Evolutionary conservation across 2,888 invertebrate genomes (phyloP).

Genomic region (Gastrophysa polygoni): DNA sequence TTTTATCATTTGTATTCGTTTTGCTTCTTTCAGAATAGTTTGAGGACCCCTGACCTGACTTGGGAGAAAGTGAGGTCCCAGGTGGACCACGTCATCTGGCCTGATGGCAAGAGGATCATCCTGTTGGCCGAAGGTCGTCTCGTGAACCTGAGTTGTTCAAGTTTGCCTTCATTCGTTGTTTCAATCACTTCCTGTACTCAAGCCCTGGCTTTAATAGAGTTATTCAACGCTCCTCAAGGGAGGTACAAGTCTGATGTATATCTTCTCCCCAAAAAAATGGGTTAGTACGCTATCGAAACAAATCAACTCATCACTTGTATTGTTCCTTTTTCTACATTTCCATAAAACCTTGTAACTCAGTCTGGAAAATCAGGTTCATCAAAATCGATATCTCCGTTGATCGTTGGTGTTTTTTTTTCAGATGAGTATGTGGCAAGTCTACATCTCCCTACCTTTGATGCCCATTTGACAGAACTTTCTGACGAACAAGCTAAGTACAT

Average conservation of each 20-base stretch:
- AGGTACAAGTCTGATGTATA: constrained; percentile 98
- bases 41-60: constrained; percentile 91
- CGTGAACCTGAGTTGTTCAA: constrained; percentile 95
- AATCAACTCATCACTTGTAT: too few relatives aligned
- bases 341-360: too few relatives aligned
- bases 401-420: constrained; percentile 53
- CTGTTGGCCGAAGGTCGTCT: constrained; percentile 93
- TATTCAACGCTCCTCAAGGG: constrained; percentile 94
- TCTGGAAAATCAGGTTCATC: too few relatives aligned
- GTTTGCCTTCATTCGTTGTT: constrained; percentile 96
- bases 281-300: constrained; percentile 63
- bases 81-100: constrained; percentile 99
- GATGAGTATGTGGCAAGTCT: constrained; percentile 98
- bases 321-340: neutral
- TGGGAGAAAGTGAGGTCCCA: constrained; percentile 98
- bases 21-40: constrained; percentile 68
- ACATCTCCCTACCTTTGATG: constrained; percentile 96
- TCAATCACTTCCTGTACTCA: constrained; percentile 98
- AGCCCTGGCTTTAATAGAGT: constrained; percentile 94
- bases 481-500: constrained; percentile 98
- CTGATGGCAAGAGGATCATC: constrained; percentile 93
- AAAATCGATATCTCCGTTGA: too few relatives aligned
- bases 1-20: too few relatives aligned
- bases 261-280: constrained; percentile 98
- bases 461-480: constrained; percentile 92